Conservation (phyloP, 2,797 vertebrate species). For the Sebastolobus altivelis region DNA sequence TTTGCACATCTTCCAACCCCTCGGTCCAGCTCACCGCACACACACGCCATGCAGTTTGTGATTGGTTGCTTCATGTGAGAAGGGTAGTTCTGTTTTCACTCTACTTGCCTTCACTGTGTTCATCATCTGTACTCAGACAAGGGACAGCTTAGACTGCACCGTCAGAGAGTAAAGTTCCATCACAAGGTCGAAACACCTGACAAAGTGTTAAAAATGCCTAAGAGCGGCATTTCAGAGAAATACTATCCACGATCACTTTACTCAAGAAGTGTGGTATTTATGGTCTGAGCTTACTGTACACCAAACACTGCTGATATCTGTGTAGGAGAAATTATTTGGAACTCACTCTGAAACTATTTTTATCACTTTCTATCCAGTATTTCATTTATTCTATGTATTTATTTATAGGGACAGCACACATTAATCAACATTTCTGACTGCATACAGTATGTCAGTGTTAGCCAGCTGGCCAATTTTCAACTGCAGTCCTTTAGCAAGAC, state of each 20-base stretch:
- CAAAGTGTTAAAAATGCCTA: constrained; percentile 45
- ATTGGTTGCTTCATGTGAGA: constrained; percentile 24
- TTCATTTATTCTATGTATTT: neutral
- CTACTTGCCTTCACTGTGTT: constrained; percentile 11
- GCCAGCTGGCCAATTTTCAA: constrained; percentile 15
- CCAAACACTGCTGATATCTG: constrained; percentile 1
- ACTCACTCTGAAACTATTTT: neutral
- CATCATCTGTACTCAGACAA: constrained; percentile 19
- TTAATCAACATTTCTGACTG: neutral
- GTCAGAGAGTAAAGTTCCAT: constrained; percentile 36
- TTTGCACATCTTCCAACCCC: constrained; percentile 11
- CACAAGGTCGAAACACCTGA: constrained; percentile 28
- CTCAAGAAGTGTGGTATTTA: constrained; percentile 3
- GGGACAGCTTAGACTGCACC: constrained; percentile 11
- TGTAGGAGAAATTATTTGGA: neutral
- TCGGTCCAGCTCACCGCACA: constrained; percentile 11
- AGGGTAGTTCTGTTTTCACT: constrained; percentile 26
- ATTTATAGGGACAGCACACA: neutral
- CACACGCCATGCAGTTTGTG: neutral
- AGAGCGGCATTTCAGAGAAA: constrained; percentile 36
- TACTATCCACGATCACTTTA: constrained; percentile 27
- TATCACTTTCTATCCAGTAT: neutral
- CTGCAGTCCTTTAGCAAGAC: neutral
- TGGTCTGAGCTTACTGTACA: constrained; percentile 5
- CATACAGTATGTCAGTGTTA: neutral